Evolutionary conservation across 1,140 invertebrate species (phyloP), one percentile per base, ranked within the genome.

Genomic region (Drosophila simulans): DNA sequence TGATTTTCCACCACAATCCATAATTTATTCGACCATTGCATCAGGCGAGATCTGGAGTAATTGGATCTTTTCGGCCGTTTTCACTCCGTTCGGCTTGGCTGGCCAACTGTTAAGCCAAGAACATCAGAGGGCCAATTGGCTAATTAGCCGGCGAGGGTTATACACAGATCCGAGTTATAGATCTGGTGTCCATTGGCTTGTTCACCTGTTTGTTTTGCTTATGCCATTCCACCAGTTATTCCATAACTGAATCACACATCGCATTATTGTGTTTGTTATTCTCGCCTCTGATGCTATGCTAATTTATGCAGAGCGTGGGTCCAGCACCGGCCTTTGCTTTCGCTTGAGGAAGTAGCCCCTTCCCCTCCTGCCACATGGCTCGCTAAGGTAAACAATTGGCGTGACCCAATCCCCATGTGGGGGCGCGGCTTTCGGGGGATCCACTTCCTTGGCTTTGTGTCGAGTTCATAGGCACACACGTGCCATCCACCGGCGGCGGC

Each of bases 251-350:
- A 51, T 80, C 63, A 75, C 34, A 58, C 40, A 40, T 20, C 15
- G 42, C 4, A 42, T 42, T 35, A 8, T 56, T 63, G 31, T 59
- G 43, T 42, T 60, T 70, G 77, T 77, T 85, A 27, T 70, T 80
- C 80, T 71, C 60, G 68, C 60, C 54, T 34, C 49, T 68, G 39
- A 84, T 80, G 46, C 15, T 55, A 89, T 88, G 84, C 84, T 88
- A 89, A 88, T 88, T 84, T 77, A 88, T 88, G 84, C 80, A 69
- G 76, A 88, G 80, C 85, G 76, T 83, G 83, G 77, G 82, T 64
- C 83, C 65, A 82, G 69, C 68, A 68, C 80, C 56, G 59, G 74
- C 58, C 73, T 54, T 63, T 69, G 56, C 69, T 76, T 71, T 66
- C 65, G 68, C 49, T 48, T 27, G 40, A 85, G 82, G 82, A 85